Base-by-base conservation (phyloP, 2,797 vertebrate genomes). In the Macroramphosus scolopax region DNA sequence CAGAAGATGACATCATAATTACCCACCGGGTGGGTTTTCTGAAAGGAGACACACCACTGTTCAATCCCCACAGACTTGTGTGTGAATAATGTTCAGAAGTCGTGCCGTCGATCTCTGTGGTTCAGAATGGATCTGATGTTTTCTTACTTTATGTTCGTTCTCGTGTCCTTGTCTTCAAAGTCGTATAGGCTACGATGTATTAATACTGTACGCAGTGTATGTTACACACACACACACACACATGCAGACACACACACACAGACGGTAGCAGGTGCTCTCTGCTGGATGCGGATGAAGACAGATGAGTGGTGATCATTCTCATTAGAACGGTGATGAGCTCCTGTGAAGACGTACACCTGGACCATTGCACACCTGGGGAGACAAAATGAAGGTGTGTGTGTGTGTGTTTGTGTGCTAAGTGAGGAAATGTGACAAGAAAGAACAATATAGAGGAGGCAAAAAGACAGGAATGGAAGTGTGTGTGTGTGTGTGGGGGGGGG, bases 291-390 rank as follows among this genome's bases (percentile, higher is more conserved):
- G 82, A 90, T 87, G 86, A 88, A 90, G 89, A 91, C 83, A 87
- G 85, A 90, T 90, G 87, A 87, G 82, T 62, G 29, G 67, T 81
- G 83, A 85, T 84, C 79, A 83, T 86, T 82, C 85, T 87, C 85
- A 88, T 87, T 88, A 90, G 85, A 88, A 86, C 78, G 70, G 84
- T 86, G 82, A 89, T 89, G 87, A 88, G 87, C 84, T 86, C 87
- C 85, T 31, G 68, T 64, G 72, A 87, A 87, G 86, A 75, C 75
- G 72, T 80, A 87, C 88, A 90, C 87, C 88, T 89, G 87, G 81
- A 85, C 83, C 75, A 76, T 56, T 20, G 69, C 78, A 85, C 81
- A 87, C 86, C 84, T 85, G 80, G 72, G 72, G 83, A 88, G 85
- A 80, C 68, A 75, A 80, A 82, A 78, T 76, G 60, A 53, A 58